phyloP scores from a whole-genome alignment of 2,797 vertebrate genomes.

The Sebastes umbrosus region DNA sequence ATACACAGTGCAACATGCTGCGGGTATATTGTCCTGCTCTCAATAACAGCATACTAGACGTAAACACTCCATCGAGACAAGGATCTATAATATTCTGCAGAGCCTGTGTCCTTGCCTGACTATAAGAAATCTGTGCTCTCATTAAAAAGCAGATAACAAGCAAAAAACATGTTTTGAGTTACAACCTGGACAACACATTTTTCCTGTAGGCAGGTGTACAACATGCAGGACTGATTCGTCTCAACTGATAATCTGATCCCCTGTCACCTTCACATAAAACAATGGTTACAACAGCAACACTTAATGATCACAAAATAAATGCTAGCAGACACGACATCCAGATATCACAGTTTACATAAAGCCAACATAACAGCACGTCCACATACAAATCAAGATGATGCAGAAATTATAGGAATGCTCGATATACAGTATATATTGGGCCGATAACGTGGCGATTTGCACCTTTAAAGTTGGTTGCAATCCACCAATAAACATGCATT shows the following conservation, averaged over 20 bases:
- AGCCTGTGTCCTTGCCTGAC: not conserved
- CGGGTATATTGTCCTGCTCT: not conserved
- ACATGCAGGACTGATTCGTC: not conserved
- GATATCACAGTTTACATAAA: not conserved
- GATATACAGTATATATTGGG: no score
- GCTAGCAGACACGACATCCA: not conserved
- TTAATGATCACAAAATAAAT: not conserved
- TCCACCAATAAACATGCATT: no score
- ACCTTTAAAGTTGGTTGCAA: no score
- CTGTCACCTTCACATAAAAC: not conserved
- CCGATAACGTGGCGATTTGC: no score
- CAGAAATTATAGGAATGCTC: no score
- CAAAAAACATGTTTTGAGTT: conserved; percentile 26
- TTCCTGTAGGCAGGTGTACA: not conserved
- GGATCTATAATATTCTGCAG: conserved; percentile 21
- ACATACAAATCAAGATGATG: not conserved
- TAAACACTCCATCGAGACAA: conserved; percentile 22
- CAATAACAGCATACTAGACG: not conserved
- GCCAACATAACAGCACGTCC: not conserved
- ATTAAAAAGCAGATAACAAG: conserved; percentile 10
- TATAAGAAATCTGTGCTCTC: not conserved
- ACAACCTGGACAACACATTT: not conserved
- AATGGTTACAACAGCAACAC: not conserved
- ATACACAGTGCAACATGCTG: conserved; percentile 44
- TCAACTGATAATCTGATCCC: not conserved